Percentiles rank a stretch among this genome's conserved stretches.
Conservation (phyloP, 1,140 invertebrate species). For the Radopholus similis region DNA sequence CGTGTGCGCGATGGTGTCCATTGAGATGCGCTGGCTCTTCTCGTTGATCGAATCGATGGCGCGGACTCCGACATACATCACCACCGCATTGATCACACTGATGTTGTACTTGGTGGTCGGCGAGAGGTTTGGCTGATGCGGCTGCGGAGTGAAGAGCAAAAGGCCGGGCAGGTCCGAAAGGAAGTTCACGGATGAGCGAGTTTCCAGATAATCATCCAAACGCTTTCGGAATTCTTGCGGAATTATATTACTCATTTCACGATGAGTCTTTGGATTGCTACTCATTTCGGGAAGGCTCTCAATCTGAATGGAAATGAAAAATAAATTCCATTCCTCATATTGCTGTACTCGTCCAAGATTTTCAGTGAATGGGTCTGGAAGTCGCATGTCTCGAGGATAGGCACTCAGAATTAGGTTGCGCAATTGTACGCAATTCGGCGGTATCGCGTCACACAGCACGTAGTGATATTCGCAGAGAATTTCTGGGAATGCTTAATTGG, state of each 20-base stretch:
- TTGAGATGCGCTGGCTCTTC: constrained; percentile 74
- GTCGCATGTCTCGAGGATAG: constrained; percentile 91
- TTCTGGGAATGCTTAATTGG: constrained; percentile 64
- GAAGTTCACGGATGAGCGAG: constrained; percentile 88
- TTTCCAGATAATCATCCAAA: constrained; percentile 90
- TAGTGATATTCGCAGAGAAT: constrained; percentile 98
- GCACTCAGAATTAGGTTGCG: constrained; percentile 93
- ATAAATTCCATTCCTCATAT: neutral
- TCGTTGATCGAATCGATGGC: constrained; percentile 74
- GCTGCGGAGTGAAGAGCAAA: constrained; percentile 62
- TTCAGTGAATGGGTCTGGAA: constrained; percentile 96
- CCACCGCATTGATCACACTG: constrained; percentile 88
- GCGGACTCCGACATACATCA: constrained; percentile 92
- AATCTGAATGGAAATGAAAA: constrained; percentile 71
- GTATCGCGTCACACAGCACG: constrained; percentile 97
- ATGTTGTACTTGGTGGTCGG: constrained; percentile 89
- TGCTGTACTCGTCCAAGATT: neutral
- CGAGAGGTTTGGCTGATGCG: constrained; percentile 62
- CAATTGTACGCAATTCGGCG: constrained; percentile 98
- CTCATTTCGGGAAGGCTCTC: constrained; percentile 82
- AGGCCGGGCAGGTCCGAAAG: constrained; percentile 82
- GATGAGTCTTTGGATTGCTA: constrained; percentile 76
- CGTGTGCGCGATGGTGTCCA: constrained; percentile 86
- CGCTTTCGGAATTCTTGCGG: constrained; percentile 65
- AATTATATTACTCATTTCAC: constrained; percentile 68